These are phyloP conservation scores for Polydrusus cervinus DNA, from an alignment of 2,888 invertebrate genomes.

Conservation along the genomic window DNA sequence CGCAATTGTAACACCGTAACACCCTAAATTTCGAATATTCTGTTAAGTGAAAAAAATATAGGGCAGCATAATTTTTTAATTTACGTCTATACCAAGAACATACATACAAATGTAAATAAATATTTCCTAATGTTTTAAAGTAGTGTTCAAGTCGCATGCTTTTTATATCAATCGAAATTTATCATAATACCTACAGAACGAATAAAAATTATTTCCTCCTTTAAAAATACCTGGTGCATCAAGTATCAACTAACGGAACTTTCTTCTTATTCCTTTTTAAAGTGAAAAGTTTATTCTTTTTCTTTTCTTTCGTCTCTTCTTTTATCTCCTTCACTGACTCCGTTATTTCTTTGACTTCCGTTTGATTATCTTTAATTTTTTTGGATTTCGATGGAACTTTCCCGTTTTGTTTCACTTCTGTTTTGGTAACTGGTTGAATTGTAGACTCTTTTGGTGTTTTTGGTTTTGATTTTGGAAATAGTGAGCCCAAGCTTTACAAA, in stretches of 20 bases:
- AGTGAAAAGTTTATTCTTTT: conserved; percentile 38
- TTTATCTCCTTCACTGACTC: conserved; percentile 21
- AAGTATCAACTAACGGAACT: conserved; percentile 23
- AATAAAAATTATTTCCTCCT: conserved; percentile 23
- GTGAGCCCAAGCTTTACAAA: conserved; percentile 9
- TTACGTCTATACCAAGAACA: not conserved
- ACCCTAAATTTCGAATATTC: no score
- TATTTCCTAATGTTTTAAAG: not conserved
- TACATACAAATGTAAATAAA: conserved; percentile 7
- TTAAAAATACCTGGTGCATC: not conserved
- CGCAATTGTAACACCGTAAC: no score
- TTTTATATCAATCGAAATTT: not conserved
- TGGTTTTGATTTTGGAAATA: conserved; percentile 32
- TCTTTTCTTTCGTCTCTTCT: conserved; percentile 32
- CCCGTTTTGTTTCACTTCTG: conserved; percentile 1
- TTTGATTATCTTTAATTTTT: conserved; percentile 1
- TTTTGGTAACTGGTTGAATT: not conserved
- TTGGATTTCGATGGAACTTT: conserved; percentile 35
- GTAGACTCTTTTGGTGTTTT: conserved; percentile 17
- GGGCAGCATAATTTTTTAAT: no score
- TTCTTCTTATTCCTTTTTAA: conserved; percentile 40
- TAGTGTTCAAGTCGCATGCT: not conserved
- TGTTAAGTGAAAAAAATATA: no score
- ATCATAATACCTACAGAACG: conserved; percentile 19
- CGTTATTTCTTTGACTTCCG: conserved; percentile 3